These are phyloP conservation scores for Daboia siamensis DNA, from an alignment of 2,113 vertebrate species.

Conservation along the genomic window DNA sequence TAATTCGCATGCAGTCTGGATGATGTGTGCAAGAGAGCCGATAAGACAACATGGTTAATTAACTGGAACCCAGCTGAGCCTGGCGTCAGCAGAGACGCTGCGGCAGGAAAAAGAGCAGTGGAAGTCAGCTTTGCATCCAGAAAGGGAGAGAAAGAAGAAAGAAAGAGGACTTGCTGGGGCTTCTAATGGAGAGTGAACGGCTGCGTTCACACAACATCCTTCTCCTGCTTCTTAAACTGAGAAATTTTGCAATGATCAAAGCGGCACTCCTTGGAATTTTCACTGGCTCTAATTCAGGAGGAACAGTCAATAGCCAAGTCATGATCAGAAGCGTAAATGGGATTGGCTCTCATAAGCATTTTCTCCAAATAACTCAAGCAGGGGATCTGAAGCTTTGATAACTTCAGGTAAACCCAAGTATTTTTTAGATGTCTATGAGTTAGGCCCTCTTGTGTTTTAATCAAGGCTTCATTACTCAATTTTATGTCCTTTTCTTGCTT, in stretches of 20 bases:
- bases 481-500: too few species aligned
- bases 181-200: neutral
- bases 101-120: neutral
- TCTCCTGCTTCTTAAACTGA: neutral
- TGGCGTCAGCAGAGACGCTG: neutral
- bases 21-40: constrained; percentile 28
- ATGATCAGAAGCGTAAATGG: neutral
- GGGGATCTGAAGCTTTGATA: neutral
- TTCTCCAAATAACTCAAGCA: neutral
- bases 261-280: neutral
- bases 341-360: neutral
- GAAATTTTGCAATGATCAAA: neutral
- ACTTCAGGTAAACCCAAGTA: neutral
- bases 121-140: neutral
- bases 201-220: neutral
- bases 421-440: neutral
- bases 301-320: neutral
- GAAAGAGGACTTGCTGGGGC: too few species aligned
- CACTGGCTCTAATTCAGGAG: neutral
- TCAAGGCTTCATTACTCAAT: too few species aligned
- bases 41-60: constrained; percentile 47
- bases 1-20: constrained; percentile 21
- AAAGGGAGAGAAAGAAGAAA: neutral
- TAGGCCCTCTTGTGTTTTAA: too few species aligned
- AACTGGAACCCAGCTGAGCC: constrained; percentile 40